Conservation (phyloP, 2,113 vertebrate genomes). For the Reinhardtius hippoglossoides region DNA sequence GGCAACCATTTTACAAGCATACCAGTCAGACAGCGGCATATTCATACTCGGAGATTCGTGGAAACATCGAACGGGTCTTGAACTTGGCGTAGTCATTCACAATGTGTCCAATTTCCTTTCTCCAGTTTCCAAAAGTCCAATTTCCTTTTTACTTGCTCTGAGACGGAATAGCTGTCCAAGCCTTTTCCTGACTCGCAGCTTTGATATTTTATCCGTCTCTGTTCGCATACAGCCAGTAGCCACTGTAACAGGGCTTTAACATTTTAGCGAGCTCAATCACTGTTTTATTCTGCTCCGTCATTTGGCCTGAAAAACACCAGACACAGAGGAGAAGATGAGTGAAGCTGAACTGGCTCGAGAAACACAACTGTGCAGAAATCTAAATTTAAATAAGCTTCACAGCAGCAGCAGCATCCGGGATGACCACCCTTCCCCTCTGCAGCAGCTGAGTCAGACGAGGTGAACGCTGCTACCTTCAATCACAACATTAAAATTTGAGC, state of each 20-base stretch:
- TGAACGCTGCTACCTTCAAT: neutral
- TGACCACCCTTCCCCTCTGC: neutral
- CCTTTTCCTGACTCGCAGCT: slow-evolving; percentile 13
- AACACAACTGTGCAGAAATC: neutral
- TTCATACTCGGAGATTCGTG: slow-evolving; percentile 35
- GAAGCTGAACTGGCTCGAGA: neutral
- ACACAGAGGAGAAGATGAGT: slow-evolving; percentile 6
- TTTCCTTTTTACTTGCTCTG: slow-evolving; percentile 32
- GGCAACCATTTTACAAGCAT: slow-evolving; percentile 24
- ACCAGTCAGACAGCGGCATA: slow-evolving; percentile 25
- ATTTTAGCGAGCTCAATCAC: slow-evolving; percentile 24
- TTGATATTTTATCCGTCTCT: slow-evolving; percentile 40
- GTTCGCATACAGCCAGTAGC: slow-evolving; percentile 9
- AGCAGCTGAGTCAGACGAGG: slow-evolving; percentile 14
- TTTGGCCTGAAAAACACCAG: slow-evolving; percentile 15
- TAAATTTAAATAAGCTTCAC: slow-evolving; percentile 15
- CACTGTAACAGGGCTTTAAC: slow-evolving; percentile 25
- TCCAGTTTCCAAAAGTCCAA: slow-evolving; percentile 38
- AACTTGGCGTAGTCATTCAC: slow-evolving; percentile 21
- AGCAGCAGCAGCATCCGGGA: neutral
- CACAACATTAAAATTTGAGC: slow-evolving; percentile 30
- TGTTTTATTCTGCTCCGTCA: slow-evolving; percentile 11
- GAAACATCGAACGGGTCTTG: slow-evolving; percentile 13
- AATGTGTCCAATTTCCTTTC: slow-evolving; percentile 49
- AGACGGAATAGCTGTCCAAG: slow-evolving; percentile 7